Evolutionary conservation across 2,888 invertebrate species (phyloP).

Genomic region (Nemoura dubitans): DNA sequence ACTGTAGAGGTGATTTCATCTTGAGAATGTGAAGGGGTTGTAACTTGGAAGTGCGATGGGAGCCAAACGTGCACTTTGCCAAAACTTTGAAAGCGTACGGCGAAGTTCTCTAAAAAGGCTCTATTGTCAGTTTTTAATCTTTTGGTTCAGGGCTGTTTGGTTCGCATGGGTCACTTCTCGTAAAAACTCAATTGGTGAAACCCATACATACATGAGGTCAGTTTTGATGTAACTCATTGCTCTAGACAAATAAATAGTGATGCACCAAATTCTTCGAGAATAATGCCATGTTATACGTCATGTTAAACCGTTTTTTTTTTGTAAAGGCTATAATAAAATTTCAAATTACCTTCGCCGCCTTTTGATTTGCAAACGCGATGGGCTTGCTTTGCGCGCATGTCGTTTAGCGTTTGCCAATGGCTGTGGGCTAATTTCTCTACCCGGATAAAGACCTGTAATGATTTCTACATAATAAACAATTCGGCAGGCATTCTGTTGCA

Average conservation of each 20-base stretch:
- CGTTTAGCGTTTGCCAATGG: neutral
- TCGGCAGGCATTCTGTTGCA: conserved; percentile 7
- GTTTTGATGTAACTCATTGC: too few species aligned
- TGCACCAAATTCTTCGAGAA: neutral
- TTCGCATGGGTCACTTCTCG: too few species aligned
- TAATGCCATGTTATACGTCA: neutral
- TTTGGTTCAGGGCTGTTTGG: too few species aligned
- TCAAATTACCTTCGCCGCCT: conserved; percentile 28
- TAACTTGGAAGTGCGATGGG: too few species aligned
- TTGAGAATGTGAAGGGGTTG: too few species aligned
- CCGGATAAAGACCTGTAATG: conserved; percentile 2
- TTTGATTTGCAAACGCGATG: conserved; percentile 28
- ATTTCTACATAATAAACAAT: conserved; percentile 12
- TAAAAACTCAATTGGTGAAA: too few species aligned
- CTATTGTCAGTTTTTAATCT: too few species aligned
- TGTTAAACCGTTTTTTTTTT: neutral
- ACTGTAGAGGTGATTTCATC: conserved; percentile 4
- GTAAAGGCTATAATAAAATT: conserved; percentile 29
- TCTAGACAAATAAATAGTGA: neutral
- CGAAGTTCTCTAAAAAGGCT: too few species aligned
- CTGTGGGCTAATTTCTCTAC: conserved; percentile 2
- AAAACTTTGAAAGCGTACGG: too few species aligned
- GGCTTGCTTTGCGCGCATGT: neutral
- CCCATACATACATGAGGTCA: too few species aligned
- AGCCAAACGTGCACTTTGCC: too few species aligned